These are phyloP conservation scores for Zapus hudsonius DNA, from an alignment of 2,113 vertebrate genomes.

Conservation along the genomic window DNA sequence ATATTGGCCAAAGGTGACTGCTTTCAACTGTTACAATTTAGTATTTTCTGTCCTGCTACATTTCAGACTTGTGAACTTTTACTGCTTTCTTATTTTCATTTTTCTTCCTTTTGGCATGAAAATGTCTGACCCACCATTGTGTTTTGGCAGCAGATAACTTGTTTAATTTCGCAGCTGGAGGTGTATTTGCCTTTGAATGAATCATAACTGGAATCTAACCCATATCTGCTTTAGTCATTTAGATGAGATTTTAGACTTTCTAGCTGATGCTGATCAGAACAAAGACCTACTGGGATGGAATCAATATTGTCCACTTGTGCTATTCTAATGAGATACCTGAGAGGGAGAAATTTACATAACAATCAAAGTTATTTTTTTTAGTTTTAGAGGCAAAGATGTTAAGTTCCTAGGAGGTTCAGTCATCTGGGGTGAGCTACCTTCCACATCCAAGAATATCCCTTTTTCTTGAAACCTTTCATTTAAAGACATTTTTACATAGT, in stretches of 20 bases:
- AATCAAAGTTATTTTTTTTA: not conserved
- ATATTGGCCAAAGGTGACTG: not conserved
- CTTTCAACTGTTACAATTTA: not conserved
- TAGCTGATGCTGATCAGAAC: not conserved
- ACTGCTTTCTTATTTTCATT: not conserved
- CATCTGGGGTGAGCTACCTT: not conserved
- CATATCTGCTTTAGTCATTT: not conserved
- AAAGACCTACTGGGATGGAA: not conserved
- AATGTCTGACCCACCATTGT: not conserved
- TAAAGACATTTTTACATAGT: not conserved
- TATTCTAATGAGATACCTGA: not conserved
- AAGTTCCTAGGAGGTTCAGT: not conserved
- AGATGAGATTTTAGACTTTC: not conserved
- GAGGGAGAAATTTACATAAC: not conserved
- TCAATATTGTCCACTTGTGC: not conserved
- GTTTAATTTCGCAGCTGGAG: constrained; percentile 4
- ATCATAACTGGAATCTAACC: not conserved
- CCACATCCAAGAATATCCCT: not conserved
- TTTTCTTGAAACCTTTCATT: not conserved
- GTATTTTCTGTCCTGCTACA: not conserved
- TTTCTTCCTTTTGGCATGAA: not conserved
- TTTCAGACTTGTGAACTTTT: not conserved
- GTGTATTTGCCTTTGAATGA: not conserved
- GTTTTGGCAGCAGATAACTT: not conserved
- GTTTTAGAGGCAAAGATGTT: not conserved